Evolutionary conservation across 2,797 vertebrate species (phyloP).

Genomic region (Intellagama lesueurii): DNA sequence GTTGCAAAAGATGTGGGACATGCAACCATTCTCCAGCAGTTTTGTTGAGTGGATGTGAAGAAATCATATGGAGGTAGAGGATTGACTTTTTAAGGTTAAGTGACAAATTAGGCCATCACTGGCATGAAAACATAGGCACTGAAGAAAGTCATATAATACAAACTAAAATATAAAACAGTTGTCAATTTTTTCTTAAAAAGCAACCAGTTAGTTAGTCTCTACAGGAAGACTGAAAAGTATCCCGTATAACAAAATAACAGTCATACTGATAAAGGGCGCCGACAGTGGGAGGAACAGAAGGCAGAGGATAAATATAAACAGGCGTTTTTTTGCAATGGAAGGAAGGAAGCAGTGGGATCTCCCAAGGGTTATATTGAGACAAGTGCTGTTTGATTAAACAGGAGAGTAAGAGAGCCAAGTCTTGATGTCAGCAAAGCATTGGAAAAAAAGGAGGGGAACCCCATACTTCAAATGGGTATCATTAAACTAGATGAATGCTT

Average conservation of each 20-base stretch:
- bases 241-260: neutral
- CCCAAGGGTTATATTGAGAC: neutral
- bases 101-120: neutral
- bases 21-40: neutral
- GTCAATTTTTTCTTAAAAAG: too few species aligned
- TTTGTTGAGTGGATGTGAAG: neutral
- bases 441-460: neutral
- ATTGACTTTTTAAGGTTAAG: neutral
- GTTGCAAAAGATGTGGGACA: neutral
- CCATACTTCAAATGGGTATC: neutral
- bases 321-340: conserved; percentile 2
- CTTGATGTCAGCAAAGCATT: neutral
- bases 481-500: neutral
- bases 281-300: neutral
- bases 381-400: neutral
- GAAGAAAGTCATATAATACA: neutral
- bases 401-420: neutral
- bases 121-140: neutral
- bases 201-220: neutral
- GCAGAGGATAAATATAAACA: neutral
- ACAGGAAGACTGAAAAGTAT: neutral
- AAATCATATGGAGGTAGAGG: neutral
- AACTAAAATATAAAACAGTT: neutral
- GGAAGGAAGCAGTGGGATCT: neutral
- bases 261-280: neutral